Conservation (phyloP, 2,113 vertebrate species). For the Tonatia bakeri region DNA sequence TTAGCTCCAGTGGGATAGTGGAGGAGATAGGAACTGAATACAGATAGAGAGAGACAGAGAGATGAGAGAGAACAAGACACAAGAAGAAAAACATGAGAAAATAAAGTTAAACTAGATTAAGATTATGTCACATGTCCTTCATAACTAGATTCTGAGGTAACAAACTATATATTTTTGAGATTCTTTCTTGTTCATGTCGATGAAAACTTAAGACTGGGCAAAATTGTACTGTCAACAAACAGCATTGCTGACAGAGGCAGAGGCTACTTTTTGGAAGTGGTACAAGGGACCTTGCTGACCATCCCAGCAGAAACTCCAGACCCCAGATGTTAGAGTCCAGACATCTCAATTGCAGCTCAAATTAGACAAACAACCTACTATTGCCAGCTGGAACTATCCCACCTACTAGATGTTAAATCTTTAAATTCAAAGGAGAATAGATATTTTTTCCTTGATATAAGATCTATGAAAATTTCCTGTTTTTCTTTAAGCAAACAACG, state of each 20-base stretch:
- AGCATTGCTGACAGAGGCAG: not conserved
- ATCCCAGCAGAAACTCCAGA: not conserved
- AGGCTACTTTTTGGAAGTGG: not conserved
- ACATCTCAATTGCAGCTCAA: not conserved
- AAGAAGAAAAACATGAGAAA: not conserved
- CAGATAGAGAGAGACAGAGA: not conserved
- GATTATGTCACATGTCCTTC: not conserved
- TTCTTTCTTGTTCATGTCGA: not conserved
- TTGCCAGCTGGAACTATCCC: not conserved
- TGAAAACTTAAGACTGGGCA: not conserved
- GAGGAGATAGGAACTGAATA: not conserved
- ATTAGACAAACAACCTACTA: not conserved
- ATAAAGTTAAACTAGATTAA: not conserved
- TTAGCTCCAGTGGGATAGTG: not conserved
- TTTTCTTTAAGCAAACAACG: not conserved
- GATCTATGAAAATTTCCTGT: not conserved
- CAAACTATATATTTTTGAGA: not conserved
- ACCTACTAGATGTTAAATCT: not conserved
- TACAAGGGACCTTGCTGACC: not conserved
- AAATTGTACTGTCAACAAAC: not conserved
- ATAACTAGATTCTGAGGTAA: not conserved
- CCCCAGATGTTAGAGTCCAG: not conserved
- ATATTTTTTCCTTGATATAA: not conserved
- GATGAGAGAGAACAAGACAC: not conserved
- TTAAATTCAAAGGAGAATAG: not conserved